Percentiles rank a stretch among this genome's conserved stretches.
phyloP scores from a whole-genome alignment of 2,888 invertebrate genomes.

The Lottia gigantea region DNA sequence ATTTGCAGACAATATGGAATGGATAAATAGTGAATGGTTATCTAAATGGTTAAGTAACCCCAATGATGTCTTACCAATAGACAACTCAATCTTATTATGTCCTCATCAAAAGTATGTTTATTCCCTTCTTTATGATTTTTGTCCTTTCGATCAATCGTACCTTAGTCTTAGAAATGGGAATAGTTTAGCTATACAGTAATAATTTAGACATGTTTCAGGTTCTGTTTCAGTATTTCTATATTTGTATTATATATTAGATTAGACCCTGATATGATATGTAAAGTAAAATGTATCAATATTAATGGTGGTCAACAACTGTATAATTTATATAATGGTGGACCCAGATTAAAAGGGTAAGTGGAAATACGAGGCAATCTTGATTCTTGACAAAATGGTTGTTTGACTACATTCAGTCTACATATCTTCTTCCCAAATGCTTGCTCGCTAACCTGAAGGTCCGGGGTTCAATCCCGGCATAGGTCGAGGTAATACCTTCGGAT shows the following conservation, averaged over 20 bases:
- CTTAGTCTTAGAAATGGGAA: too few relatives aligned
- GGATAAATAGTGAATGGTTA: conserved; percentile 72
- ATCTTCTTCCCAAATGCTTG: too few relatives aligned
- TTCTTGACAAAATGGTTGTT: neutral
- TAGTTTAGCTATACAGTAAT: too few relatives aligned
- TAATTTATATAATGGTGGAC: conserved; percentile 70
- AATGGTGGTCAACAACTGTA: conserved; percentile 69
- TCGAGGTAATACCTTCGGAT: too few relatives aligned
- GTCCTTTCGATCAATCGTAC: too few relatives aligned
- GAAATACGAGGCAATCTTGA: too few relatives aligned
- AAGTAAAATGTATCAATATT: conserved; percentile 69
- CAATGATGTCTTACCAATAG: conserved; percentile 67
- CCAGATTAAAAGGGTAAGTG: conserved; percentile 65
- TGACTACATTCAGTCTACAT: too few relatives aligned
- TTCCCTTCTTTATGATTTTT: neutral
- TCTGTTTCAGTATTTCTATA: neutral
- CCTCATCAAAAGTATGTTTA: conserved; percentile 38
- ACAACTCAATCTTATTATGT: conserved; percentile 70
- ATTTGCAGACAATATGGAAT: conserved; percentile 64
- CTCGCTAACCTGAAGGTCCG: too few relatives aligned
- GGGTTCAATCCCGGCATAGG: too few relatives aligned
- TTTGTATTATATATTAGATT: conserved; percentile 60
- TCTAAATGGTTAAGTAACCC: conserved; percentile 70
- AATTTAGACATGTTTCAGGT: too few relatives aligned
- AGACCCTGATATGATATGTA: conserved; percentile 69